phyloP scores from a whole-genome alignment of 2,113 vertebrate genomes.

The Notechis scutatus region DNA sequence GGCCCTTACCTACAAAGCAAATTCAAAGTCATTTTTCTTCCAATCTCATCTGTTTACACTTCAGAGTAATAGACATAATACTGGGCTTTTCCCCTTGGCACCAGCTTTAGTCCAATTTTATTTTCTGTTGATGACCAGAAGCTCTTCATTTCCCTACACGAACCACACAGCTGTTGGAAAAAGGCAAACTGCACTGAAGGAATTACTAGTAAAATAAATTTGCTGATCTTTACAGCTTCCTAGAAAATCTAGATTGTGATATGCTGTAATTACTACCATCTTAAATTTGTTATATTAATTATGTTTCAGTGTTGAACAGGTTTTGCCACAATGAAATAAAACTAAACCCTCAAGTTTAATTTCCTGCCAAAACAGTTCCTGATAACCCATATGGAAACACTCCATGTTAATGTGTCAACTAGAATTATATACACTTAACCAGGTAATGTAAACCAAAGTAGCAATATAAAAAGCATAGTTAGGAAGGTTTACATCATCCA shows the following conservation, averaged over 20 bases:
- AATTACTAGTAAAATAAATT: not conserved
- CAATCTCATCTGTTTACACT: not conserved
- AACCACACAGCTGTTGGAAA: not conserved
- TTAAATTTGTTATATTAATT: constrained; percentile 1
- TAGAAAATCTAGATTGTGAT: not conserved
- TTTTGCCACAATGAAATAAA: not conserved
- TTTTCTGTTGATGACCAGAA: not conserved
- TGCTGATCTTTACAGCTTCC: not conserved
- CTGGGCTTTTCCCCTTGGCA: not conserved
- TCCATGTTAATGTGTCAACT: constrained; percentile 27
- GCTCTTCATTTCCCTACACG: not conserved
- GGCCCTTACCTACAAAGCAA: not conserved
- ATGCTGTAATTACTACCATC: not conserved
- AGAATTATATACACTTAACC: constrained; percentile 11
- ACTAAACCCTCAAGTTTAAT: not conserved
- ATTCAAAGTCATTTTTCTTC: not conserved
- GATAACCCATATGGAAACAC: not conserved
- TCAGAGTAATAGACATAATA: not conserved
- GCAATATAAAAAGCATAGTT: constrained; percentile 1
- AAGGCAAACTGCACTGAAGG: not conserved
- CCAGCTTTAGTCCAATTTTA: not conserved
- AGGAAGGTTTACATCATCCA: constrained; percentile 5
- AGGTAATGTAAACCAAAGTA: constrained; percentile 28
- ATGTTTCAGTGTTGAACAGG: constrained; percentile 13
- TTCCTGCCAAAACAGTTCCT: constrained; percentile 12